A percentile compares a stretch with the other conserved stretches of the same genome.
Evolutionary conservation across 2,113 vertebrate genomes (phyloP).

Genomic region (Phoenicopterus ruber): DNA sequence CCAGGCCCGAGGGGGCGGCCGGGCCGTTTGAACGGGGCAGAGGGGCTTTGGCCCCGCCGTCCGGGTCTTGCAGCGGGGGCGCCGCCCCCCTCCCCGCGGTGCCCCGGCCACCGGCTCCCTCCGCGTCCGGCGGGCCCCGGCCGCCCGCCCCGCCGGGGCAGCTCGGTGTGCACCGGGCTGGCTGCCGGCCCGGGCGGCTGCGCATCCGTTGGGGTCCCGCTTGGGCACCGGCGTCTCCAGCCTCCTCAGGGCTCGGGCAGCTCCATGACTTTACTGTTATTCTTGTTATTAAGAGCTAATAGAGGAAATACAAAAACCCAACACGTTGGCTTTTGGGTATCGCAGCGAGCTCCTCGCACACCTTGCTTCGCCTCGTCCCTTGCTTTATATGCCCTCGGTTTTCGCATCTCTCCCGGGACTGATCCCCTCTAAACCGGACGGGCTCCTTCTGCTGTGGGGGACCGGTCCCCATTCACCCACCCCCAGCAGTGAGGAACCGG

Average conservation of each 20-base stretch:
- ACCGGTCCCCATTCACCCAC: not conserved
- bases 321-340: not conserved
- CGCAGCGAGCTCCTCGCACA: not conserved
- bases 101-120: not conserved
- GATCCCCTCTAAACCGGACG: not conserved
- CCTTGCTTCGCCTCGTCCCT: not conserved
- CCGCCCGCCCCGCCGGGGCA: not conserved
- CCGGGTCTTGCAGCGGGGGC: not conserved
- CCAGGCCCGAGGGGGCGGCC: not conserved
- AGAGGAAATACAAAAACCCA: not conserved
- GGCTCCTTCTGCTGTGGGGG: not conserved
- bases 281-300: not conserved
- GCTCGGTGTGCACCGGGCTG: not conserved
- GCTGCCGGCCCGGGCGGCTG: not conserved
- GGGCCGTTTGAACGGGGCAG: too few relatives aligned
- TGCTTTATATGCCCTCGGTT: accelerated
- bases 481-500: not conserved
- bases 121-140: too few relatives aligned
- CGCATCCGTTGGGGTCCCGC: not conserved
- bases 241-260: not conserved
- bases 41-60: not conserved
- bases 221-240: not conserved
- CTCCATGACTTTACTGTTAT: accelerated
- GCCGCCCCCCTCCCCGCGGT: not conserved
- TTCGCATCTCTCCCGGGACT: not conserved